phyloP scores from a whole-genome alignment of 2,797 vertebrate genomes.

The Alcedo quadribrachys region DNA sequence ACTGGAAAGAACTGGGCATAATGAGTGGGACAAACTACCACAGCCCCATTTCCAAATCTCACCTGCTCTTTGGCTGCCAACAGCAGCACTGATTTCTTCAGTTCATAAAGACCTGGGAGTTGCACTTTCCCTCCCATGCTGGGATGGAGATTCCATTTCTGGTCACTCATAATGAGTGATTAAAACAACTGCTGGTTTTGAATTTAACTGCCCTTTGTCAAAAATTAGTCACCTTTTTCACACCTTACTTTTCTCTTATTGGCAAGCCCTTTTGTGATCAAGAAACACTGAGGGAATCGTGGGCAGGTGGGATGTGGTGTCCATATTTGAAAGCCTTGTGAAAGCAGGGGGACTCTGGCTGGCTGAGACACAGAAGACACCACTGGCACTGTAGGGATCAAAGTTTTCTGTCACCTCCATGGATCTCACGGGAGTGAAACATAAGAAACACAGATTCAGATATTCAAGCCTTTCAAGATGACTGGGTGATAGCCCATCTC shows the following conservation, averaged over 20 bases:
- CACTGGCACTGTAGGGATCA: background rate
- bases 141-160: background rate
- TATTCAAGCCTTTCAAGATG: background rate
- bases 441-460: background rate
- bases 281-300: background rate
- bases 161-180: background rate
- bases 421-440: background rate
- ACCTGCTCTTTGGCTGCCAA: background rate
- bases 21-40: slow-evolving; percentile 12
- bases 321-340: background rate
- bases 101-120: background rate
- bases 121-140: background rate
- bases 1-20: slow-evolving; percentile 46
- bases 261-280: background rate
- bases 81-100: background rate
- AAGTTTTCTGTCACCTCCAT: background rate
- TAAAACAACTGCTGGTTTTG: background rate
- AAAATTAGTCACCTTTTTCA: background rate
- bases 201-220: background rate
- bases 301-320: background rate
- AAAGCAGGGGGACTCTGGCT: background rate
- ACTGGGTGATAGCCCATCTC: background rate
- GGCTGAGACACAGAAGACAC: background rate
- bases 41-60: background rate
- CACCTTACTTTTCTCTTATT: background rate